Evolutionary conservation across 2,888 invertebrate species (phyloP).

Genomic region (Sarcophaga variegata): DNA sequence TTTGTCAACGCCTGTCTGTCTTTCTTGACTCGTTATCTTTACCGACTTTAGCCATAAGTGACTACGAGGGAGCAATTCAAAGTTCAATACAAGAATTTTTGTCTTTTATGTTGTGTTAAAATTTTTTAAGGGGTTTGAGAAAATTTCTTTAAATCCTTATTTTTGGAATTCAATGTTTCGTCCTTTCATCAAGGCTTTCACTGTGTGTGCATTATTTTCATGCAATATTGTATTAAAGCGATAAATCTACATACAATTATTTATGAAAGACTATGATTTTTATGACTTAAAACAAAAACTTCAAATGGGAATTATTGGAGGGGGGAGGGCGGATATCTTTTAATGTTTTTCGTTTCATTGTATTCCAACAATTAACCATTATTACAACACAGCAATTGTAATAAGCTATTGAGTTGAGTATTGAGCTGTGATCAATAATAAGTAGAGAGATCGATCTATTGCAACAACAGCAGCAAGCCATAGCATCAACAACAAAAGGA

Average conservation of each 20-base stretch:
- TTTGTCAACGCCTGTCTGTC: too few species aligned
- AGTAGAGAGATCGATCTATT: conserved; percentile 57
- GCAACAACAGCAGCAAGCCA: conserved; percentile 11
- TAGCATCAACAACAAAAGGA: conserved; percentile 2
- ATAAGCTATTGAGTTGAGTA: conserved; percentile 22
- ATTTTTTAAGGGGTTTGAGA: too few species aligned
- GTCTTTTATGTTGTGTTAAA: too few species aligned
- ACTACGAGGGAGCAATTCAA: too few species aligned
- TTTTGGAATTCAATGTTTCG: too few species aligned
- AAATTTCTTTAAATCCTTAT: too few species aligned
- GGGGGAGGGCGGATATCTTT: conserved; percentile 1
- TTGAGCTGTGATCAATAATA: conserved; percentile 40
- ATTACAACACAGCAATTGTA: conserved; percentile 46
- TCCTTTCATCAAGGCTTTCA: conserved; percentile 6
- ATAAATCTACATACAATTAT: conserved; percentile 24
- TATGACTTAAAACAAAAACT: conserved; percentile 11
- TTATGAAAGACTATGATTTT: conserved; percentile 31
- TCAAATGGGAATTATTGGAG: background rate
- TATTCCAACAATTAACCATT: conserved; percentile 65
- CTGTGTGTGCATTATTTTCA: conserved; percentile 14
- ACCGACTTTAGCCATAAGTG: too few species aligned
- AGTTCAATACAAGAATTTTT: too few species aligned
- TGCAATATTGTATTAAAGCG: background rate
- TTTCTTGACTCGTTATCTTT: too few species aligned
- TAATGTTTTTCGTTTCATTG: conserved; percentile 29